Evolutionary conservation across 1,140 invertebrate species (phyloP).

Genomic region (Venustaconcha ellipsiformis): DNA sequence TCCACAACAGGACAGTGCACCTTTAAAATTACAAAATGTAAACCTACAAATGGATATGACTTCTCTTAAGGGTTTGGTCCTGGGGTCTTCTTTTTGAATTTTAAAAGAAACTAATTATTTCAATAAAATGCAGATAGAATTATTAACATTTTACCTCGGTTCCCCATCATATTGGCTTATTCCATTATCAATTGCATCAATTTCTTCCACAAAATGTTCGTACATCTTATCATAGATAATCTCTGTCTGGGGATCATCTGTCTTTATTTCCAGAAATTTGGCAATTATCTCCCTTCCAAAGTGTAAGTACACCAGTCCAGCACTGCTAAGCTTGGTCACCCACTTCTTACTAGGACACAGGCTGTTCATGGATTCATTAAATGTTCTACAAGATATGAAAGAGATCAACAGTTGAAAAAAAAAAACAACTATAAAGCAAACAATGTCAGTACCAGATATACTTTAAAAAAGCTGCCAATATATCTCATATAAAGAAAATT

Average conservation of each 20-base stretch:
- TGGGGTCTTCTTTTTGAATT: too few relatives aligned
- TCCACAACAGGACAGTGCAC: too few relatives aligned
- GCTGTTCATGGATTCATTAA: constrained; percentile 75
- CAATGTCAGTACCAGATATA: background rate
- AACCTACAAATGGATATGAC: too few relatives aligned
- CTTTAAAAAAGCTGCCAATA: background rate
- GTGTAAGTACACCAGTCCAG: constrained; percentile 92
- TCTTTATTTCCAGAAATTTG: constrained; percentile 56
- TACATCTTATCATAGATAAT: constrained; percentile 88
- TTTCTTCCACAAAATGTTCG: constrained; percentile 90
- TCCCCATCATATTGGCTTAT: constrained; percentile 78
- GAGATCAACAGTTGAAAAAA: constrained; percentile 10
- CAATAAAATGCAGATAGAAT: constrained; percentile 2
- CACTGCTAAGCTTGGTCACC: constrained; percentile 88
- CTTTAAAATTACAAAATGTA: too few relatives aligned
- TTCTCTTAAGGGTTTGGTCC: too few relatives aligned
- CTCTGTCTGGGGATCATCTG: constrained; percentile 55
- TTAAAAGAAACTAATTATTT: too few relatives aligned
- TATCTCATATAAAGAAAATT: background rate
- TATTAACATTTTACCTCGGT: constrained; percentile 70
- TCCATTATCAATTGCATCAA: constrained; percentile 98
- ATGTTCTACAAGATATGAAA: constrained; percentile 74
- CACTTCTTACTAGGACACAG: constrained; percentile 73
- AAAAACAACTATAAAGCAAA: background rate
- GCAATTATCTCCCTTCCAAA: constrained; percentile 88